Base-by-base conservation (phyloP, 53 echinoderm and acorn worm genomes). In the Hippasteria phrygiana region DNA sequence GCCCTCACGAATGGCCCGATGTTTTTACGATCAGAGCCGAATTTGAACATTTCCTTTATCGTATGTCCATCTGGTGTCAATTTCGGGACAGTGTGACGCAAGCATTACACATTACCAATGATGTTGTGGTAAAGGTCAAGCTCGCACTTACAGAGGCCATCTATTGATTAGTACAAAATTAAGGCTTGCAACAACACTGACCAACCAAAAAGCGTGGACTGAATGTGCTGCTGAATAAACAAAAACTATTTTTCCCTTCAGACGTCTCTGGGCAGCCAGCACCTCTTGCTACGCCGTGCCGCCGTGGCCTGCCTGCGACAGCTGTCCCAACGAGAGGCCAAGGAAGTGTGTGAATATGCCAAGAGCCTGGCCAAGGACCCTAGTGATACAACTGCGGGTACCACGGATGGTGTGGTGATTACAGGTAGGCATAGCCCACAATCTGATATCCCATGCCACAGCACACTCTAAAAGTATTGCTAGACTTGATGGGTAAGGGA, bases 321-420 rank as follows among this genome's bases (percentile, higher is more conserved):
- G 88, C 86, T 98, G 6, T 96, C 99, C 35, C 99, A 98, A 59
- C 91, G 99, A 13, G 99, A 98, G 50, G 99, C 99, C 8, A 87
- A 93, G 46, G 99, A 98, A 78, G 99, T 98, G 80, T 94, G 96
- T 82, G 96, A 98, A 12, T 95, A 98, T 50, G 99, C 99, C 59
- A 96, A 96, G 87, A 91, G 93, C 10, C 88, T 98, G 33, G 99
- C 95, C 7, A 87, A 72, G 42, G 93, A 90, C 7, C 42, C 73
- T 9, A 82, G 64, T 18, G 77, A 91, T 20, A 53, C 37, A 2
- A 74, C 77, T 8, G 48, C 10, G 47, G 0, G 20, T 7, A 56
- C 72, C 40, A 77, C 78, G 26, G 84, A 94, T 41, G 87, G 75
- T 33, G 39, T 94, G 35, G 78, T 87, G 17, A 90, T 94, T 36